Base-by-base conservation (phyloP, 2,113 vertebrate genomes). In the Myocastor coypus region DNA sequence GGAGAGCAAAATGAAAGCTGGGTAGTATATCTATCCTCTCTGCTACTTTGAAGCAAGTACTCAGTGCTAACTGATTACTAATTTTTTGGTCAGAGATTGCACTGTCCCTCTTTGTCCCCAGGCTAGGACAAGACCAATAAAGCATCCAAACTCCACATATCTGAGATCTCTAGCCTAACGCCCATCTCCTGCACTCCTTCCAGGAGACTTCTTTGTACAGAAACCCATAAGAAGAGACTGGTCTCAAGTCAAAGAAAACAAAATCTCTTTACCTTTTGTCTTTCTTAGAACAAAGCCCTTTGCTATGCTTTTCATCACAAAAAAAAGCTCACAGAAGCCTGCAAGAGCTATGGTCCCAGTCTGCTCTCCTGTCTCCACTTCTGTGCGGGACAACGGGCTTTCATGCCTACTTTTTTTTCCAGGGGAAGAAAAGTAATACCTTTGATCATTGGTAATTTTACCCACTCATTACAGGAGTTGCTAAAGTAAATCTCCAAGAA, bases 371-470 rank as follows among this genome's bases (percentile, higher is more conserved):
- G 17, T 9, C 52, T 83, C 24, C 8, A 14, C 12, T 19, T 68
- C 63, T 8, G 19, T 73, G 52, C 22, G 57, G 17, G 64, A 11
- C 17, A 92, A 7, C 30, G 68, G 50, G 69, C 50, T 63, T 63
- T 63, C 24, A 19, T 26, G 24, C 61, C 28, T 80, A 37, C 8
- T 64, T 42, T 89, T 57, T 59, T 20, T 30, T 57, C 16, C 46
- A 16, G 55, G 88, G 90, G 71, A 94, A 55, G 59, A 73, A 77
- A 82, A 3, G 14, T 24, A 81, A 85, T 82, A 22, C 32, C 24
- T 89, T 86, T 66, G 66, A 63, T 91, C 83, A 73, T 17, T 63
- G 82, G 30, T n/a, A 77, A 7, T 78, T 87, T 96, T 89, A 26
- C 26, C 22, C 30, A 52, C 12, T 80, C 17, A 19, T 42, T 87